These are phyloP conservation scores for Macrostomum cliftonense DNA, from an alignment of 2,888 invertebrate genomes.

Conservation along the genomic window DNA sequence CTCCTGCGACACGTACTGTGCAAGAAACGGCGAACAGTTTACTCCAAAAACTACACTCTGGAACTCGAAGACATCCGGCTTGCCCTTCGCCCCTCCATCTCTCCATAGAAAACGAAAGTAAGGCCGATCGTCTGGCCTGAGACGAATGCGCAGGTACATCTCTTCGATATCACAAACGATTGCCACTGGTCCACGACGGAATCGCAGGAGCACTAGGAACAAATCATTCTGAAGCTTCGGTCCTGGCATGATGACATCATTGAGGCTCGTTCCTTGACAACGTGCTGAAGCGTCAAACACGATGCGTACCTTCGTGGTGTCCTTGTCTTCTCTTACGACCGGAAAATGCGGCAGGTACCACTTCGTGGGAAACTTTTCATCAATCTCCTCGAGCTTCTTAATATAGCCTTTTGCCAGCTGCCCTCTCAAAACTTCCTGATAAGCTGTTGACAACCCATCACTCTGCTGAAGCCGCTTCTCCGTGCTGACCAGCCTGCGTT, in stretches of 20 bases:
- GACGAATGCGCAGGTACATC: background rate
- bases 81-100: too few species aligned
- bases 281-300: background rate
- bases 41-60: too few species aligned
- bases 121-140: background rate
- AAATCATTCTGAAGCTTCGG: background rate
- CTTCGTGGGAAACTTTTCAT: background rate
- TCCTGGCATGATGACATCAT: background rate
- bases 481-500: too few species aligned
- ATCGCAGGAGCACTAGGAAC: background rate
- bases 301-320: constrained; percentile 4
- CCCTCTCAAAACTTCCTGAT: too few species aligned
- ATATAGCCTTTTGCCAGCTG: too few species aligned
- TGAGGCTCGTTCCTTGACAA: background rate
- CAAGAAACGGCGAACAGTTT: background rate
- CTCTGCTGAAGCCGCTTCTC: background rate
- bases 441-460: too few species aligned
- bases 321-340: background rate
- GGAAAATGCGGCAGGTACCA: constrained; percentile 1
- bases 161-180: constrained; percentile 2
- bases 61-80: too few species aligned
- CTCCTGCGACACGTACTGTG: background rate
- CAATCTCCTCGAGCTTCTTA: too few species aligned
- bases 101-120: background rate
- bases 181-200: constrained; percentile 3